Base-by-base conservation (phyloP, 2,888 invertebrate species). In the Drosophila prolongata region DNA sequence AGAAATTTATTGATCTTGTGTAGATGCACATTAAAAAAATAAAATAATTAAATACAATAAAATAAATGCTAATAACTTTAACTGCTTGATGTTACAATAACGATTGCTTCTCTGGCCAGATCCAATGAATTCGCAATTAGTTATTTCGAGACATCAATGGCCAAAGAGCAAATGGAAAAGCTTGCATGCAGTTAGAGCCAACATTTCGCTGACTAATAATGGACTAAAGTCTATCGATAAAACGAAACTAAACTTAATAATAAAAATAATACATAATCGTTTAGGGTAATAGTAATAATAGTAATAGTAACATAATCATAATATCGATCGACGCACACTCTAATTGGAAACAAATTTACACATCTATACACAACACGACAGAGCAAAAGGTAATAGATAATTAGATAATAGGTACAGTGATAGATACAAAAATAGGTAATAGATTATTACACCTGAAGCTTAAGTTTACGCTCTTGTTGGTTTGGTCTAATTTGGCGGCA, bases 401-500 rank as follows among this genome's bases (percentile, higher is more conserved):
- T 24, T 4, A 30, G 14, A 19, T 35, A 35, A 24, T 24, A 27
- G 53, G n/a, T 16, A 38, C 19, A 52, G 50, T n/a, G 14, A 60
- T 34, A 43, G 35, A 47, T 24, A n/a, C 56, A 43, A 53, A 24
- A 60, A 43, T 35, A 38, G 52, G 44, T 38, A n/a, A 47, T 30
- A 46, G 30, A 35, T 74, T 62, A 49, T 54, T 75, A 79, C 69
- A 85, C 69, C 79, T 75, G 83, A 86, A 77, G 69, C 83, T 83
- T 85, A 82, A 85, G 55, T 72, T 81, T 81, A 87, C 77, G 82
- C 79, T 83, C 78, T 77, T 75, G 71, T 86, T 80, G 78, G 66
- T 79, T 83, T 83, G 85, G 87, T 87, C 82, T 79, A 81, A 81
- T 70, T 79, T 79, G 67, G 77, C 72, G 84, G 77, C 79, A 62